phyloP scores from a whole-genome alignment of 2,888 invertebrate species.

The Lysandra coridon region DNA sequence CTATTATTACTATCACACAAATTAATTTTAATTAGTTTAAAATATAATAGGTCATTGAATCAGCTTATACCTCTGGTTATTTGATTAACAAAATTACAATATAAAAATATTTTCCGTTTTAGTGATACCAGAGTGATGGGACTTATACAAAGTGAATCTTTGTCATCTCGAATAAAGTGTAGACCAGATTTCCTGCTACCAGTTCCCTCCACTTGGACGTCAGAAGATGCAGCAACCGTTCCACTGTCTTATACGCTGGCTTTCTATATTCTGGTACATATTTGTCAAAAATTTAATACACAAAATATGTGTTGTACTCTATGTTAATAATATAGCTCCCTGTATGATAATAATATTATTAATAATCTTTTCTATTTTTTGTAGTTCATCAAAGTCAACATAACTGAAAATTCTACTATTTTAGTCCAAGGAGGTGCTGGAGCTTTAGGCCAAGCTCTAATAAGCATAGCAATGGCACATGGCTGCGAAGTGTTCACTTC shows the following conservation, averaged over 20 bases:
- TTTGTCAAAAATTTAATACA: too few relatives aligned
- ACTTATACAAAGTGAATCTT: slow-evolving; percentile 69
- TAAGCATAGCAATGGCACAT: slow-evolving; percentile 50
- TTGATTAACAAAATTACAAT: too few relatives aligned
- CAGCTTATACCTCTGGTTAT: too few relatives aligned
- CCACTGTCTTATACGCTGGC: slow-evolving; percentile 83
- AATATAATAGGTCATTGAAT: too few relatives aligned
- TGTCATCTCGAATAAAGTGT: slow-evolving; percentile 59
- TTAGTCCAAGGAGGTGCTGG: slow-evolving; percentile 54
- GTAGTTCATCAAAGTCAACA: slow-evolving; percentile 44
- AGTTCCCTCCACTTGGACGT: slow-evolving; percentile 74
- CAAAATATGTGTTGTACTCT: too few relatives aligned
- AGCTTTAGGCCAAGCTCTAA: slow-evolving; percentile 57
- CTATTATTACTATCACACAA: too few relatives aligned
- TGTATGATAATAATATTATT: not conserved
- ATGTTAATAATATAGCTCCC: too few relatives aligned
- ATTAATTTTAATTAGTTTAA: too few relatives aligned
- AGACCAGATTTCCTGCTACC: slow-evolving; percentile 80
- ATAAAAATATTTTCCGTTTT: slow-evolving; percentile 17
- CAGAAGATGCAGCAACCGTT: slow-evolving; percentile 87
- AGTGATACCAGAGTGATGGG: slow-evolving; percentile 83
- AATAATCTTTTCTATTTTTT: slow-evolving; percentile 15
- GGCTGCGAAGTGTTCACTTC: slow-evolving; percentile 51
- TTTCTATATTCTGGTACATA: slow-evolving; percentile 54
- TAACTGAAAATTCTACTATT: slow-evolving; percentile 43